A percentile compares a stretch with the other conserved stretches of the same genome.
Evolutionary conservation across 30 jellyfish, hydroid and myxozoan genomes (phyloP).

Genomic region (Cassiopea xamachana): DNA sequence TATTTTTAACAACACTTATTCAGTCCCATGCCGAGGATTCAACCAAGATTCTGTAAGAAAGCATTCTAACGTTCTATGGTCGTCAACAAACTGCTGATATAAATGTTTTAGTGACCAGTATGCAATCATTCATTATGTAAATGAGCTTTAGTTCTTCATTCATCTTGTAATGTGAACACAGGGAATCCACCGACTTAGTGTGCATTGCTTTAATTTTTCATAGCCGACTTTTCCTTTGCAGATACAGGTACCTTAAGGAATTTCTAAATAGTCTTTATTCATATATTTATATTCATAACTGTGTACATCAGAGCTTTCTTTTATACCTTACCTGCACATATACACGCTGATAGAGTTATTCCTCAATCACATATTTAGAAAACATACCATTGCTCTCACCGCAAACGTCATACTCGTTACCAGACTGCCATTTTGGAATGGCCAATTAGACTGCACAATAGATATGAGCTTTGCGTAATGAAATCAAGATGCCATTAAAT

Average conservation of each 20-base stretch:
- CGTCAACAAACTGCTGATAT: not conserved
- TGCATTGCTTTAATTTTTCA: slow-evolving; percentile 42
- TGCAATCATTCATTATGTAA: not conserved
- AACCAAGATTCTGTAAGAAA: not conserved
- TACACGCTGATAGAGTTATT: not conserved
- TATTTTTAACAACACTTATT: not conserved
- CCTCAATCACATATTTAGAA: slow-evolving; percentile 45
- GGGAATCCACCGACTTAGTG: not conserved
- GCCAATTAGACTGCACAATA: slow-evolving; percentile 1
- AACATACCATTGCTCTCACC: slow-evolving; percentile 24
- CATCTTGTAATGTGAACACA: not conserved
- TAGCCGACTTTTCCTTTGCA: not conserved
- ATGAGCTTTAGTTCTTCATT: not conserved
- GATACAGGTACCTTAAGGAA: slow-evolving; percentile 55
- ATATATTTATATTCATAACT: slow-evolving; percentile 22
- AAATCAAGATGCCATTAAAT: slow-evolving; percentile 30
- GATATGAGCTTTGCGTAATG: slow-evolving; percentile 5
- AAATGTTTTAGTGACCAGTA: not conserved
- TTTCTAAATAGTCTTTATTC: slow-evolving; percentile 34
- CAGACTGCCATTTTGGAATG: not conserved
- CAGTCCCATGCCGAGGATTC: not conserved
- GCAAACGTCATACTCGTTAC: slow-evolving; percentile 18
- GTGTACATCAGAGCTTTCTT: slow-evolving; percentile 41
- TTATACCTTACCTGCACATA: slow-evolving; percentile 46
- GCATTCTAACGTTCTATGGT: not conserved